Conservation (phyloP, 2,888 invertebrate genomes). For the Caprella mutica region DNA sequence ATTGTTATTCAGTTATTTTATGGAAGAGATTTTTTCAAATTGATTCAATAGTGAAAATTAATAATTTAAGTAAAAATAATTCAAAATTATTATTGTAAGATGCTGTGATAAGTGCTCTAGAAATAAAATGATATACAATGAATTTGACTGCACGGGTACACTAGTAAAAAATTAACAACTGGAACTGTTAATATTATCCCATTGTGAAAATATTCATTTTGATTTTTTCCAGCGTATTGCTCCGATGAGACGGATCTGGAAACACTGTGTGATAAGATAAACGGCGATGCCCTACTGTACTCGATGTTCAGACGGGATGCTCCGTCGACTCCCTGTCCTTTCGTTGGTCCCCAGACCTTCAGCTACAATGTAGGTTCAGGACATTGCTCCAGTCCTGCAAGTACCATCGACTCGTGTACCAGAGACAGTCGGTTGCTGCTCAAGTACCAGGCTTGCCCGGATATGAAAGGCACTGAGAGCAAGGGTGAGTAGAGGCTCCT, state of each 20-base stretch:
- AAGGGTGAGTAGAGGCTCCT: slow-evolving; percentile 52
- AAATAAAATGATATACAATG: no score
- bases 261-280: slow-evolving; percentile 71
- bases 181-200: neutral
- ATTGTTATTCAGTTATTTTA: neutral
- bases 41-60: neutral
- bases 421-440: slow-evolving; percentile 79
- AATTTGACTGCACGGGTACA: no score
- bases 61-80: neutral
- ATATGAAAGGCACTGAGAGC: slow-evolving; percentile 79
- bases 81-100: no score
- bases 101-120: no score
- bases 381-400: slow-evolving; percentile 66
- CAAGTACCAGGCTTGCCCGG: slow-evolving; percentile 87
- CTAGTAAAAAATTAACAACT: no score
- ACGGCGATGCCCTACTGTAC: slow-evolving; percentile 81
- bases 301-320: slow-evolving; percentile 83
- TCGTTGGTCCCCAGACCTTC: slow-evolving; percentile 73
- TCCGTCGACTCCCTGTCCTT: slow-evolving; percentile 80
- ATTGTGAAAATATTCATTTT: no score
- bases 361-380: slow-evolving; percentile 76
- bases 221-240: slow-evolving; percentile 16
- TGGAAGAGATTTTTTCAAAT: neutral
- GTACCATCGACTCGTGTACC: slow-evolving; percentile 86
- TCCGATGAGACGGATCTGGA: slow-evolving; percentile 44